Percentiles rank a stretch among this genome's conserved stretches.
These are phyloP conservation scores for Nomada ruficornis DNA, from an alignment of 2,888 invertebrate genomes.

Conservation along the genomic window DNA sequence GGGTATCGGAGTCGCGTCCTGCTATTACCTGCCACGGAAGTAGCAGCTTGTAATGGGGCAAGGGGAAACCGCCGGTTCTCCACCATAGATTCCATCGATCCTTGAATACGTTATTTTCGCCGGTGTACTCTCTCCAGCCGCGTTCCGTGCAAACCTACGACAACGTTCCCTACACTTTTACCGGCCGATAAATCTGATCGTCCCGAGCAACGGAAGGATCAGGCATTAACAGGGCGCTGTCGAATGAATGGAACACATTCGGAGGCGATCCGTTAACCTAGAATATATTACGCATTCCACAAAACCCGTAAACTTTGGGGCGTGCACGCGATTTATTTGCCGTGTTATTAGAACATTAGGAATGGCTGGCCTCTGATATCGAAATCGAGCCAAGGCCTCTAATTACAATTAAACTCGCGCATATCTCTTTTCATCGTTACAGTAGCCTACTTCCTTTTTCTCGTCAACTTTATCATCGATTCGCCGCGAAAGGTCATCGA, in stretches of 20 bases:
- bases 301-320: slow-evolving; percentile 26
- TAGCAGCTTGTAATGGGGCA: slow-evolving; percentile 88
- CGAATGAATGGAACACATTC: background rate
- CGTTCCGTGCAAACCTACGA: slow-evolving; percentile 90
- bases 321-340: slow-evolving; percentile 72
- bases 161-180: background rate
- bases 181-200: background rate
- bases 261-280: background rate
- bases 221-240: background rate
- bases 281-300: slow-evolving; percentile 53
- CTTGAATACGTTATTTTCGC: slow-evolving; percentile 85
- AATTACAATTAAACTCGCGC: slow-evolving; percentile 76
- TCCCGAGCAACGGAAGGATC: background rate
- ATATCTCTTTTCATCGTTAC: slow-evolving; percentile 62
- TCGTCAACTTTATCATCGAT: slow-evolving; percentile 48
- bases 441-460: slow-evolving; percentile 71
- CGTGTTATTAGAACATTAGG: slow-evolving; percentile 80
- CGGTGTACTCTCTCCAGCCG: slow-evolving; percentile 91
- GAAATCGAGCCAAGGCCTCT: slow-evolving; percentile 73
- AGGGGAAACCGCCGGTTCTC: slow-evolving; percentile 91
- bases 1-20: background rate
- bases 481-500: slow-evolving; percentile 42
- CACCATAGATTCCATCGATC: slow-evolving; percentile 95
- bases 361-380: slow-evolving; percentile 59
- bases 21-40: slow-evolving; percentile 89